phyloP scores from a whole-genome alignment of 2,888 invertebrate genomes.

The Tachina fera region DNA sequence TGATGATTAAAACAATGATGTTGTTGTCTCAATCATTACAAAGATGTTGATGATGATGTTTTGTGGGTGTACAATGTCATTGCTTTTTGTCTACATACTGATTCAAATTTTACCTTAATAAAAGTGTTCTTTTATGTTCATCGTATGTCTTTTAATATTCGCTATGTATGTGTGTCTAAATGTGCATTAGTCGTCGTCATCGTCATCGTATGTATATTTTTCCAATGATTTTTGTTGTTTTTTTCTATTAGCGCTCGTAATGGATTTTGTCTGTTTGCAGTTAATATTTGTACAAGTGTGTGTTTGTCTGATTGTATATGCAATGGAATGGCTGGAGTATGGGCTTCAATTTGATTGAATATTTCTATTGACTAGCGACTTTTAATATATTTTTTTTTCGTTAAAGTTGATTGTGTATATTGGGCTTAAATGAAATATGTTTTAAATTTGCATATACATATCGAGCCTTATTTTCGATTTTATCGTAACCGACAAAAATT shows the following conservation, averaged over 20 bases:
- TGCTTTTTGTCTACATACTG: conserved; percentile 1
- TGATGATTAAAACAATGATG: conserved; percentile 37
- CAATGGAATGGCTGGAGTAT: conserved; percentile 19
- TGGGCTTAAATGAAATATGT: not conserved
- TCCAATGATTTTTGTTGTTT: conserved; percentile 50
- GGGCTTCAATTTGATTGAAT: conserved; percentile 52
- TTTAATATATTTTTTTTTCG: conserved; percentile 35
- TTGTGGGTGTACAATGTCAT: conserved; percentile 49
- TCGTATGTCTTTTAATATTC: conserved; percentile 23
- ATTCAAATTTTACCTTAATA: conserved; percentile 44
- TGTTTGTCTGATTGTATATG: not conserved
- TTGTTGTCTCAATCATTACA: conserved; percentile 50
- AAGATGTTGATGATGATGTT: conserved; percentile 52
- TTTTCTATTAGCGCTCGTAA: conserved; percentile 63
- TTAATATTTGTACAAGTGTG: conserved; percentile 1
- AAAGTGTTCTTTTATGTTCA: conserved; percentile 39
- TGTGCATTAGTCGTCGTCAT: conserved; percentile 3
- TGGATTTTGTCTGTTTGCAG: conserved; percentile 65
- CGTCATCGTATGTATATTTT: too few relatives aligned
- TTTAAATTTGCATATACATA: not conserved
- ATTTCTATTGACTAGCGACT: conserved; percentile 46
- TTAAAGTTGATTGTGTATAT: not conserved
- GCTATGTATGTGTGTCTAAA: not conserved
- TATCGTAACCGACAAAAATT: too few relatives aligned
- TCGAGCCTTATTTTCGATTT: too few relatives aligned